phyloP scores from a whole-genome alignment of 2,797 vertebrate species.

The Platalea minor region DNA sequence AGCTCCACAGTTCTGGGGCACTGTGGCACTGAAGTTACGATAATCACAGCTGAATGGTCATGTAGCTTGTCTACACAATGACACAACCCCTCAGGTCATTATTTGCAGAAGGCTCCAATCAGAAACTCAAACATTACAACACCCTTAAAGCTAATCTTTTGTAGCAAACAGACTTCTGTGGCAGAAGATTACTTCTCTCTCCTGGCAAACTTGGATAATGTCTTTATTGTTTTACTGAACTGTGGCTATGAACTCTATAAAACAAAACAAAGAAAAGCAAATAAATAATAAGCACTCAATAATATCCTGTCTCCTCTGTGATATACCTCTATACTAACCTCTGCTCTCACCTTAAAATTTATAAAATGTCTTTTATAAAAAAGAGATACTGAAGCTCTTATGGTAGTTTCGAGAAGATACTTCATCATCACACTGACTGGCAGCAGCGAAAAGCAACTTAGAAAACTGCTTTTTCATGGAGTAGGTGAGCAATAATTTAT shows the following conservation, averaged over 20 bases:
- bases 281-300: not conserved
- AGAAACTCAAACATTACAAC: not conserved
- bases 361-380: not conserved
- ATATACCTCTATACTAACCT: not conserved
- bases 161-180: not conserved
- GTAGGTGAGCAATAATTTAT: not conserved
- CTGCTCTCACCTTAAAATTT: not conserved
- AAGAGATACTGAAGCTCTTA: not conserved
- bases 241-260: not conserved
- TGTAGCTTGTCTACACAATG: not conserved
- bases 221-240: not conserved
- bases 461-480: not conserved
- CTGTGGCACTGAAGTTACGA: not conserved
- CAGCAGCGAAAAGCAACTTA: not conserved
- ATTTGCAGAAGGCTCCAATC: slow-evolving; percentile 1
- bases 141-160: slow-evolving; percentile 8
- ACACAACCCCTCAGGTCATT: not conserved
- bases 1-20: not conserved
- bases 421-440: not conserved
- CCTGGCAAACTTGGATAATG: not conserved
- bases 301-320: not conserved
- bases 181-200: not conserved
- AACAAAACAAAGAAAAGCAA: not conserved
- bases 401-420: not conserved
- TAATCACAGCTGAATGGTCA: slow-evolving; percentile 15